Evolutionary conservation across 92 coral and sea anemone genomes (phyloP).

Genomic region (Paramuricea clavata): DNA sequence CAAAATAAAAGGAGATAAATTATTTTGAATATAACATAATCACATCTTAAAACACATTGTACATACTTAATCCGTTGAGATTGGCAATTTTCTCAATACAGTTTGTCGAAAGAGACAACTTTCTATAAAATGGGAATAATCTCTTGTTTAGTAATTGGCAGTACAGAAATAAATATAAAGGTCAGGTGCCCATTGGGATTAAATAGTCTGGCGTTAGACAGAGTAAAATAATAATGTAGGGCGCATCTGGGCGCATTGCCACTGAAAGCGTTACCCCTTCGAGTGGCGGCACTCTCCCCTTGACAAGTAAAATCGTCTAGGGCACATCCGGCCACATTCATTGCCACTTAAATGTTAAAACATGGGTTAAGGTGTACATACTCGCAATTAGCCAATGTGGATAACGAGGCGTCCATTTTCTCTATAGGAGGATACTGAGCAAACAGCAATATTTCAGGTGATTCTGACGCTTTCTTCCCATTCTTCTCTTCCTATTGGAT

Average conservation of each 20-base stretch:
- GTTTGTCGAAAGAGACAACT: constrained; percentile 93
- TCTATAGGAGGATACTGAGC: constrained; percentile 99
- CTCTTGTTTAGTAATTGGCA: not conserved
- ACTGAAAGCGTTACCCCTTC: too few species aligned
- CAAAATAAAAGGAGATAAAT: not conserved
- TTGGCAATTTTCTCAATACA: constrained; percentile 98
- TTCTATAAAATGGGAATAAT: constrained; percentile 60
- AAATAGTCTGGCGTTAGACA: too few species aligned
- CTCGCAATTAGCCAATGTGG: constrained; percentile 91
- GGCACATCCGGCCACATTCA: too few species aligned
- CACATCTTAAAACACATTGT: not conserved
- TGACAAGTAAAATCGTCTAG: too few species aligned
- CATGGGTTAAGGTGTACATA: constrained; percentile 48
- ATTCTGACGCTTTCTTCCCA: constrained; percentile 87
- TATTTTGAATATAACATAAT: not conserved
- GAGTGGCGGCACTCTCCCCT: too few species aligned
- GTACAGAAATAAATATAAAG: not conserved
- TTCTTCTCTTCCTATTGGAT: constrained; percentile 78
- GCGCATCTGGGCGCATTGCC: too few species aligned
- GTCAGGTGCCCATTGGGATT: too few species aligned
- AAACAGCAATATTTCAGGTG: constrained; percentile 81
- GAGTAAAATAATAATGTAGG: too few species aligned
- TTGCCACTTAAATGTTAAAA: too few species aligned
- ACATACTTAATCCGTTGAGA: constrained; percentile 95
- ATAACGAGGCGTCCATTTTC: constrained; percentile 98